Evolutionary conservation across 2,113 vertebrate species (phyloP).

Genomic region (Phylloscopus trochiloides): DNA sequence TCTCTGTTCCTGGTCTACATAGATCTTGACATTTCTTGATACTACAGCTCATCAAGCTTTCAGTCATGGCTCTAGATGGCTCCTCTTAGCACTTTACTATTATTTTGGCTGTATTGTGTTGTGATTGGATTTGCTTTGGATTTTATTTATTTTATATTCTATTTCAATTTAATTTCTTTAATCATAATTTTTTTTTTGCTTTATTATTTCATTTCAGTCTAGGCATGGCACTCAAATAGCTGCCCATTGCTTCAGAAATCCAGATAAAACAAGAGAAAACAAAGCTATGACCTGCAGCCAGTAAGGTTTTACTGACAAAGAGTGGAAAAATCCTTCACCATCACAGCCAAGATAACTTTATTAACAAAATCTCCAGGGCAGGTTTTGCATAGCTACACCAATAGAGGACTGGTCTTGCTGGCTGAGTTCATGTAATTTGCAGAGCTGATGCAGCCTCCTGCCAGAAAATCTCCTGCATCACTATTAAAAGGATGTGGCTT

Average conservation of each 20-base stretch:
- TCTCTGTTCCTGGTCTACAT: neutral
- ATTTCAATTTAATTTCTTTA: neutral
- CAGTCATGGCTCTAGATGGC: neutral
- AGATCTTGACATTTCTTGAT: neutral
- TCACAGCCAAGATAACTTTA: neutral
- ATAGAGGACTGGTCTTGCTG: neutral
- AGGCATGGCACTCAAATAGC: neutral
- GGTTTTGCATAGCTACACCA: accelerated
- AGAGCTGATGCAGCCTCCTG: neutral
- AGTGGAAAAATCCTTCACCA: neutral
- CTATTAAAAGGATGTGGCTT: neutral
- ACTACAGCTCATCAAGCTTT: neutral
- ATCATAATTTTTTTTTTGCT: neutral
- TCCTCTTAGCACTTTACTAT: neutral
- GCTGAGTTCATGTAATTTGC: neutral
- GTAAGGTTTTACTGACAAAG: neutral
- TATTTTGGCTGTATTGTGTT: neutral
- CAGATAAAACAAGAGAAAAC: neutral
- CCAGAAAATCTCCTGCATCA: neutral
- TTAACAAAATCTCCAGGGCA: neutral
- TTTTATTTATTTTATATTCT: neutral
- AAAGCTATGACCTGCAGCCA: neutral
- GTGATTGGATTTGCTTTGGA: neutral
- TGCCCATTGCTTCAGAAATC: neutral
- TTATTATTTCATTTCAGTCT: neutral